A percentile compares a stretch with the other conserved stretches of the same genome.
phyloP scores from a whole-genome alignment of 2,797 vertebrate species.

The Cynodonichthys magdalenae region DNA sequence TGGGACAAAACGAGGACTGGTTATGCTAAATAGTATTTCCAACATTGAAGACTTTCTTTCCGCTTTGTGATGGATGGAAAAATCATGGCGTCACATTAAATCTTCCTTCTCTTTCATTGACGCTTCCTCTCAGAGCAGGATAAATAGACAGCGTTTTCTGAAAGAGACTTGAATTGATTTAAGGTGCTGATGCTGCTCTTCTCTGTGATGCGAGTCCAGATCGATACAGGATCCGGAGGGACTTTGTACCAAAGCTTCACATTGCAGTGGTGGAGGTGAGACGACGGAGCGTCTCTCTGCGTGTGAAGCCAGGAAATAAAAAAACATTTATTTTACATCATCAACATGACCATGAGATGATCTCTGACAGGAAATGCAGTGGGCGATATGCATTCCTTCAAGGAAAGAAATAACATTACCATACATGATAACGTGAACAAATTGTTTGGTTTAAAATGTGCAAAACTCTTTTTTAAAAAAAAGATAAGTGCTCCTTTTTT shows the following conservation, averaged over 20 bases:
- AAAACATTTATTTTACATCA: no score
- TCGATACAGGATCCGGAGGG: constrained; percentile 70
- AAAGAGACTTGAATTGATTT: constrained; percentile 63
- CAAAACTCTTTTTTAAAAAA: no score
- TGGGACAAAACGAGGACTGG: constrained; percentile 2
- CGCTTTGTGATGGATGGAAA: not conserved
- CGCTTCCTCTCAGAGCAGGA: constrained; percentile 10
- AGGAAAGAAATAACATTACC: no score
- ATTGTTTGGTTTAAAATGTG: no score
- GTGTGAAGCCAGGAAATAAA: not conserved
- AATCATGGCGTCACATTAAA: not conserved
- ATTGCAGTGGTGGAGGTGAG: constrained; percentile 45
- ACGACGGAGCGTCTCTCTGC: constrained; percentile 16
- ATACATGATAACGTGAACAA: no score
- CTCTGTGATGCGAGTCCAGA: constrained; percentile 65
- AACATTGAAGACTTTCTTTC: not conserved
- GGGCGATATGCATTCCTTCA: no score
- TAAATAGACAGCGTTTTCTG: constrained; percentile 40
- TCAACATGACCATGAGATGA: no score
- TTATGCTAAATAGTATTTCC: constrained; percentile 1
- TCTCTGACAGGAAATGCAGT: no score
- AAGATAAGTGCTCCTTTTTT: no score
- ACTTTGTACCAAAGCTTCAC: constrained; percentile 49
- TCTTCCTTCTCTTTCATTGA: constrained; percentile 15
- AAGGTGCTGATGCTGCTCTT: constrained; percentile 72